Base-by-base conservation (phyloP, 2,888 invertebrate species). In the Lepidochrysops patricia region DNA sequence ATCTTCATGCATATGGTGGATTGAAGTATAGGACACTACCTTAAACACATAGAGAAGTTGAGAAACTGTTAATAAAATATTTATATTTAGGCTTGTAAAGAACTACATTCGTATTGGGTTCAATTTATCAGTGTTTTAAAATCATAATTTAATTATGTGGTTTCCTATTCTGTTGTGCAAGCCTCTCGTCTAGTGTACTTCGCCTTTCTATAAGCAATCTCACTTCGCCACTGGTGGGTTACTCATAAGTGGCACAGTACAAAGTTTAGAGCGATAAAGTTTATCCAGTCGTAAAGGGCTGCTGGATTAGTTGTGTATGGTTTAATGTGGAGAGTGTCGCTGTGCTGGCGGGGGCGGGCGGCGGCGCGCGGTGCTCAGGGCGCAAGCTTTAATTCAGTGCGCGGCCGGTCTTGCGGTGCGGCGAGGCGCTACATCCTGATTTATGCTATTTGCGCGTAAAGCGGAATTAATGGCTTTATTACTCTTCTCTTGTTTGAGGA, bases 401-500 rank as follows among this genome's bases (percentile, higher is more conserved):
- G 72, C 70, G 69, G 68, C 72, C 80, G 78, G 76, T 80, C 80
- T 82, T 84, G 85, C 74, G 85, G 82, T 78, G 77, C 79, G 63
- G 57, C 29, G 79, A 76, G 76, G 76, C 78, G 79, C 76, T 81
- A 77, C 80, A 81, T 74, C 79, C 84, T 88, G 87, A 89, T 89
- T 88, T 88, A 88, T 87, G 86, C 84, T 86, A 83, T 86, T 88
- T 87, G 83, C 84, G 84, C 83, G 82, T 84, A 84, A 84, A 86
- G 83, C 83, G 82, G 83, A 88, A 88, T 88, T 88, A 88, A 88
- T 87, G 85, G 82, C 84, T 84, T 85, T 86, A 85, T 84, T 85
- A 87, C 82, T 82, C 83, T 83, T 81, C 82, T 77, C 80, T 52
- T 84, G 83, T 86, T 84, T 87, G 80, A 75, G 81, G 78, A 83